Base-by-base conservation (phyloP, 2,113 vertebrate species). In the Strigops habroptila region DNA sequence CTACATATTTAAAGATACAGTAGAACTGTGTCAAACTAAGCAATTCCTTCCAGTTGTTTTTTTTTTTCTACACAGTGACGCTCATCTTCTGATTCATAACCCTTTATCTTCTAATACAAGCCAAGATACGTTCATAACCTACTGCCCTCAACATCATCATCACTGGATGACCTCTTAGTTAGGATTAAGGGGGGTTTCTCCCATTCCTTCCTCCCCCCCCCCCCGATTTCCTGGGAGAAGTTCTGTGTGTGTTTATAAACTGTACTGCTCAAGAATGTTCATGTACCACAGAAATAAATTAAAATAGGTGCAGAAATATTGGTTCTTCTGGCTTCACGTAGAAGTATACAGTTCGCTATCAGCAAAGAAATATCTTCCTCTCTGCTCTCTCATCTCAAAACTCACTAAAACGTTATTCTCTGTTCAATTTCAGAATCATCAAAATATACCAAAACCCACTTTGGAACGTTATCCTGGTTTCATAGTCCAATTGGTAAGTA, bases 261-360 rank as follows among this genome's bases (percentile, higher is more conserved):
- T 65, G 57, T 35, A 48, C 67, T 88, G 43, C 67, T 91, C 18
- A 39, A 44, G 64, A 86, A 95, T 81, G 57, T 92, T 94, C 39
- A 48, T 18, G 41, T 80, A 55, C 68, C 43, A n/a, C 44, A 91
- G 70, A 91, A 96, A 92, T 82, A 91, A 90, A 65, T 92, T 60
- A 86, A 81, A 48, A 57, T 63, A 69, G 19, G 33, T 80, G 65
- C n/a, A 90, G 82, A 92, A 90, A 87, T 83, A 85, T 17, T 77
- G 64, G 67, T 88, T 78, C 0, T 4, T 91, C n/a, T 63, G n/a
- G 31, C 30, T 76, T 90, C 21, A 6, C 15, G 33, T 44, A 80
- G n/a, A 52, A 93, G 71, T 80, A 77, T 39, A 30, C 14, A 64
- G n/a, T 57, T 79, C 88, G 3, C 44, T 75, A 55, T 48, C 41